Evolutionary conservation across 2,113 vertebrate species (phyloP).

Genomic region (Calidris pugnax): DNA sequence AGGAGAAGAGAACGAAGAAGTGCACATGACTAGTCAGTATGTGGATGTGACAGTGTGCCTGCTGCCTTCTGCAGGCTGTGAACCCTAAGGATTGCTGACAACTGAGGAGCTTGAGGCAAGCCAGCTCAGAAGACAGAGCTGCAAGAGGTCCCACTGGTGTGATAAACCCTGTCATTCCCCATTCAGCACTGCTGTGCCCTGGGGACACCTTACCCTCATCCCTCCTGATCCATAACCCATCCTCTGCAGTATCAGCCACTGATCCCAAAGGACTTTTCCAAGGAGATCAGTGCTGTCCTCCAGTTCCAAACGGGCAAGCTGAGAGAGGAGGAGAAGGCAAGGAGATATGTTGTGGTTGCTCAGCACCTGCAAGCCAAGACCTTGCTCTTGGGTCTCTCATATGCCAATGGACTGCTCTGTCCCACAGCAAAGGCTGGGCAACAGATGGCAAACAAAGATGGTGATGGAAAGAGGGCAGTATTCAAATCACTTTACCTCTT

Average conservation of each 20-base stretch:
- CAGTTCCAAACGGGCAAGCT: background rate
- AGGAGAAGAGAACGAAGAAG: background rate
- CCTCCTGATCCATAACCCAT: background rate
- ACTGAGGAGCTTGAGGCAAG: background rate
- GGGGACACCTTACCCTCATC: background rate
- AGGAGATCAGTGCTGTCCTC: background rate
- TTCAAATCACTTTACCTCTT: background rate
- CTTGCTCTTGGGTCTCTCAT: background rate
- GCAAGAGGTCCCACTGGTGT: background rate
- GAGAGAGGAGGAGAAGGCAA: background rate
- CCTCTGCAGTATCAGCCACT: fast-evolving
- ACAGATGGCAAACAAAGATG: background rate
- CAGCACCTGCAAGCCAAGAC: background rate
- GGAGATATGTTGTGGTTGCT: fast-evolving
- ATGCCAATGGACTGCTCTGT: background rate
- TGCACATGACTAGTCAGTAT: background rate
- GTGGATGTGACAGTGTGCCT: background rate
- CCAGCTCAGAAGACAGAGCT: background rate
- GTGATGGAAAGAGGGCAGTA: background rate
- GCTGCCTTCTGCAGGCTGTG: background rate
- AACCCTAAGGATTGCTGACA: background rate
- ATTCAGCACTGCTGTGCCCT: fast-evolving
- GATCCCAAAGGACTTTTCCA: background rate
- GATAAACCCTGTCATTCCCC: background rate
- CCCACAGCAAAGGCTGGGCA: background rate